Conservation (phyloP, 2,888 invertebrate genomes). For the Ferrisia virgata region DNA sequence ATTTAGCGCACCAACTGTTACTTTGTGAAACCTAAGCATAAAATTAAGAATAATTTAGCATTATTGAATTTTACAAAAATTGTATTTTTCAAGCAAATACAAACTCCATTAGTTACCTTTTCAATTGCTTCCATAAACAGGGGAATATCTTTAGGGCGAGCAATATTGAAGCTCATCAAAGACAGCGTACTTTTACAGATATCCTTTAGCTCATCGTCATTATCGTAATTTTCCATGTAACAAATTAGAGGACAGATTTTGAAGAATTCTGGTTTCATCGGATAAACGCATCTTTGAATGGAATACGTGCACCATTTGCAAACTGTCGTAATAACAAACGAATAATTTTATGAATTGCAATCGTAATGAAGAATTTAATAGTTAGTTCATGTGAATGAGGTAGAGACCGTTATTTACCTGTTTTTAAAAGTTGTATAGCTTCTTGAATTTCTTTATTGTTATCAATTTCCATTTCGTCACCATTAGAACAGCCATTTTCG, state of each 20-base stretch:
- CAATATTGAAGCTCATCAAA: slow-evolving; percentile 64
- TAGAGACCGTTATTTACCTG: background rate
- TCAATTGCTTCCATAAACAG: slow-evolving; percentile 60
- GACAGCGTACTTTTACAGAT: slow-evolving; percentile 67
- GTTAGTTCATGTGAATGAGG: background rate
- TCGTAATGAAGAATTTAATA: too few relatives aligned
- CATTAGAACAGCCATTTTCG: background rate
- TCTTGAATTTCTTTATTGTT: slow-evolving; percentile 24
- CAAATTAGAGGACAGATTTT: slow-evolving; percentile 64
- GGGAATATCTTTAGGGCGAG: slow-evolving; percentile 61
- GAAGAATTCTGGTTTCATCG: slow-evolving; percentile 58
- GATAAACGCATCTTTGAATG: slow-evolving; percentile 49
- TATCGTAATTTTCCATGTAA: slow-evolving; percentile 71
- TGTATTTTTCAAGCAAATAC: background rate
- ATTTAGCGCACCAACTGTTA: slow-evolving; percentile 67
- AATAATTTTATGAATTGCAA: background rate
- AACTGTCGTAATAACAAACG: slow-evolving; percentile 18
- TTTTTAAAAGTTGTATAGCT: slow-evolving; percentile 42
- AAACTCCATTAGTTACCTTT: slow-evolving; percentile 54
- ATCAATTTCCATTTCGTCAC: background rate
- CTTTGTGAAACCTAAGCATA: slow-evolving; percentile 48
- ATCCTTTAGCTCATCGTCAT: slow-evolving; percentile 71
- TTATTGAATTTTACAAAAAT: background rate
- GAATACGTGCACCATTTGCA: slow-evolving; percentile 52
- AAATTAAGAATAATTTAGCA: background rate